A percentile compares a stretch with the other conserved stretches of the same genome.
Evolutionary conservation across 1,140 invertebrate species (phyloP).

Genomic region (Anoplolepis gracilipes): DNA sequence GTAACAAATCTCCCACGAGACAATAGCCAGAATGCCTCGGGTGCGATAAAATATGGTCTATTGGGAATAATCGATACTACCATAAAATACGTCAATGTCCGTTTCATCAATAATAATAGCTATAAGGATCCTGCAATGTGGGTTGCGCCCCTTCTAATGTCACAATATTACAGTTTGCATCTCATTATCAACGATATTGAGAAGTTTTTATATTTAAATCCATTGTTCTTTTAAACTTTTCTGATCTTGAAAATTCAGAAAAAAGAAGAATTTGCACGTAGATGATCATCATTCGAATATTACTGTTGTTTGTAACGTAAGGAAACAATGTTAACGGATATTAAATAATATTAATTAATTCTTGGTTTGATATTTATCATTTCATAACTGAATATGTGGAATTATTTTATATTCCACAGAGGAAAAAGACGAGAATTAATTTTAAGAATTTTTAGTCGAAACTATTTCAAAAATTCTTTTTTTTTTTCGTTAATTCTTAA

Average conservation of each 20-base stretch:
- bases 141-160: slow-evolving; percentile 13
- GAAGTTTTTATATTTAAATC: background rate
- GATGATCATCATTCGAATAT: background rate
- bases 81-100: background rate
- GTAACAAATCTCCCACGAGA: background rate
- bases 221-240: background rate
- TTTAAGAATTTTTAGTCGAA: too few species aligned
- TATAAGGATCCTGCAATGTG: slow-evolving; percentile 32
- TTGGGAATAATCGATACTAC: slow-evolving; percentile 22
- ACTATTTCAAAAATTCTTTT: background rate
- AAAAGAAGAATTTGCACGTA: background rate
- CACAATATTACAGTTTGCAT: slow-evolving; percentile 40
- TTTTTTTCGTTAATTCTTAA: too few species aligned
- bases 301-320: background rate
- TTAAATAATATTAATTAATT: too few species aligned
- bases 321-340: background rate
- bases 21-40: background rate
- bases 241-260: background rate
- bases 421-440: background rate
- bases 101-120: slow-evolving; percentile 34
- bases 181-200: slow-evolving; percentile 45
- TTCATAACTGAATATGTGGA: background rate
- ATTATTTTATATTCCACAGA: too few species aligned
- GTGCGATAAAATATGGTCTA: slow-evolving; percentile 15
- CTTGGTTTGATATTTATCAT: background rate